Conservation (phyloP, 2,113 vertebrate genomes). For the Donacobius atricapilla region DNA sequence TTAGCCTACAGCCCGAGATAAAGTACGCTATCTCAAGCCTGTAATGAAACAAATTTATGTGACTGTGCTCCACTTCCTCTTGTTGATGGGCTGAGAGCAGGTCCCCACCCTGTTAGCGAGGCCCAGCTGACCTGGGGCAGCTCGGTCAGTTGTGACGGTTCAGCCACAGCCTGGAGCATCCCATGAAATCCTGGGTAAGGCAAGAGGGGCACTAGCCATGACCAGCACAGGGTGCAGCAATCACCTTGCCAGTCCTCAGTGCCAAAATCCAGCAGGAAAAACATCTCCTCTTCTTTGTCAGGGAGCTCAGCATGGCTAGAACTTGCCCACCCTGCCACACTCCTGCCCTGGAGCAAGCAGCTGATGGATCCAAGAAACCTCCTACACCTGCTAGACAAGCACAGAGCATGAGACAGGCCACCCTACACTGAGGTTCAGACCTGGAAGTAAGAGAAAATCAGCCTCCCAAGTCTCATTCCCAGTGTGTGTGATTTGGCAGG, state of each 20-base stretch:
- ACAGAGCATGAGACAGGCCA: neutral
- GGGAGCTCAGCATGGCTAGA: neutral
- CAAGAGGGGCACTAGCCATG: neutral
- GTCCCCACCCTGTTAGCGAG: neutral
- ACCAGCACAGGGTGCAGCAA: neutral
- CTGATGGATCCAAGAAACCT: neutral
- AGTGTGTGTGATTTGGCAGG: neutral
- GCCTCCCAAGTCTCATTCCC: neutral
- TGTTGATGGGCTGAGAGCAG: neutral
- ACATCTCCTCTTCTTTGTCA: neutral
- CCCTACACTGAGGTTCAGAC: neutral
- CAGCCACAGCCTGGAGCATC: neutral
- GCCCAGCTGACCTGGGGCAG: neutral
- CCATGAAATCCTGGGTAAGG: neutral
- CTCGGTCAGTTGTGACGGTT: neutral
- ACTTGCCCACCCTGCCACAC: neutral
- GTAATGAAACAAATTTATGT: neutral
- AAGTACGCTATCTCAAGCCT: neutral
- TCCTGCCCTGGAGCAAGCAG: neutral
- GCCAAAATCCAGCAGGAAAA: neutral
- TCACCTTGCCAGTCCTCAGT: accelerated
- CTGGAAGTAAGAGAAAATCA: neutral
- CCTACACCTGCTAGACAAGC: neutral
- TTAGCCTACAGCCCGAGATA: neutral
- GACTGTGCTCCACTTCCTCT: neutral